phyloP scores from a whole-genome alignment of 2,113 vertebrate genomes.

The Charadrius vociferus region DNA sequence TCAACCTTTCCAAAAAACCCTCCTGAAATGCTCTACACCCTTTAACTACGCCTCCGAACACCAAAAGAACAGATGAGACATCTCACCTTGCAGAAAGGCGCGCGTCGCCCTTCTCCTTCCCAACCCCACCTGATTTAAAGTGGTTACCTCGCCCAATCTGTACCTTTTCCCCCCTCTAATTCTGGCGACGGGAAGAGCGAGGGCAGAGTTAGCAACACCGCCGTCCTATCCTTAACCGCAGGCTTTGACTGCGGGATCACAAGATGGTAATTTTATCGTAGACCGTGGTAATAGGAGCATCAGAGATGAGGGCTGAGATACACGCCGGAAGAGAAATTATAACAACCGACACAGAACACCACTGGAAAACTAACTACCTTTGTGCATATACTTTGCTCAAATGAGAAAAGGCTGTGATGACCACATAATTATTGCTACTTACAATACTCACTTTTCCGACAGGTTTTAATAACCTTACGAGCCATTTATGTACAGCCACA shows the following conservation, averaged over 20 bases:
- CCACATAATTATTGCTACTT: neutral
- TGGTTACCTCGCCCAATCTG: neutral
- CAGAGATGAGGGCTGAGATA: neutral
- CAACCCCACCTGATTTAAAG: neutral
- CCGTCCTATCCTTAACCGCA: fast-evolving
- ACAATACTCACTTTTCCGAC: neutral
- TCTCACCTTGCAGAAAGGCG: neutral
- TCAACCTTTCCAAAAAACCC: neutral
- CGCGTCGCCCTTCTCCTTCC: neutral
- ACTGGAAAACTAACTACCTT: neutral
- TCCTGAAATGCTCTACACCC: neutral
- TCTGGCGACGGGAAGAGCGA: neutral
- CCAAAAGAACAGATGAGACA: neutral
- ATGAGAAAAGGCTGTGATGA: neutral
- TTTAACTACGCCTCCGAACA: neutral
- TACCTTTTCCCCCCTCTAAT: neutral
- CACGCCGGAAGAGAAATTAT: fast-evolving
- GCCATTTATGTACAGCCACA: neutral
- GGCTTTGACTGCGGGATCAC: neutral
- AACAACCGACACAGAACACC: neutral
- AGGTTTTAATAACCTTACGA: neutral
- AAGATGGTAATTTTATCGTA: neutral
- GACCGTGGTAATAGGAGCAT: fast-evolving
- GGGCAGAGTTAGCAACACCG: neutral
- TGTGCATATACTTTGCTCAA: neutral